phyloP scores from a whole-genome alignment of 1,140 invertebrate species.

The Olivierus martensii region DNA sequence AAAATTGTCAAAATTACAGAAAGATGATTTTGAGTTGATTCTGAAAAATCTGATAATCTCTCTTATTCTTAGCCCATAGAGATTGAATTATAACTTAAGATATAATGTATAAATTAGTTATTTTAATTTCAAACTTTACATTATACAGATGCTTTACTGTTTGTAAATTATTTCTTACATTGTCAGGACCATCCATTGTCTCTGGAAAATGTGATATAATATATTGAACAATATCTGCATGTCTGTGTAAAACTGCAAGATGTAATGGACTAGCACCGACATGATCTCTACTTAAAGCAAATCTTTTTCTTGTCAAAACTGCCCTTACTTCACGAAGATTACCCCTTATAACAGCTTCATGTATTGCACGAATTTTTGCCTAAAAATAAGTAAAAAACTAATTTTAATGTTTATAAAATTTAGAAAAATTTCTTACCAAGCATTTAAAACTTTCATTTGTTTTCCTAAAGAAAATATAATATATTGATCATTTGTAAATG shows the following conservation, averaged over 20 bases:
- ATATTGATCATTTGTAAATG: no score
- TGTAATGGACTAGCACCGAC: conserved; percentile 85
- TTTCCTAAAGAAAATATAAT: neutral
- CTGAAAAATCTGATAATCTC: no score
- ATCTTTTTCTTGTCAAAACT: conserved; percentile 75
- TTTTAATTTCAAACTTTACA: no score
- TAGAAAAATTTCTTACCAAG: neutral
- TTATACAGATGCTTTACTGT: no score
- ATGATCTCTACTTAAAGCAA: conserved; percentile 71
- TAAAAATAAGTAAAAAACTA: conserved; percentile 21
- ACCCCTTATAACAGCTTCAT: conserved; percentile 42
- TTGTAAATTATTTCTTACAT: conserved; percentile 38
- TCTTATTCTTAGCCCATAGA: no score
- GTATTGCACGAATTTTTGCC: conserved; percentile 23
- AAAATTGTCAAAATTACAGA: no score
- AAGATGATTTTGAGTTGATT: no score
- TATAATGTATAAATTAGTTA: no score
- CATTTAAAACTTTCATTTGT: neutral
- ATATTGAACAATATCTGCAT: conserved; percentile 68
- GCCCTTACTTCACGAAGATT: conserved; percentile 71
- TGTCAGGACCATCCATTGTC: conserved; percentile 53
- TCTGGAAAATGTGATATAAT: conserved; percentile 27
- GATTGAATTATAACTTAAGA: no score
- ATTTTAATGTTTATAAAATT: neutral
- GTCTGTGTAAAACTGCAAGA: conserved; percentile 80